Percentiles rank a stretch among this genome's conserved stretches.
Evolutionary conservation across 2,797 vertebrate species (phyloP).

Genomic region (Eulemur mongoz): DNA sequence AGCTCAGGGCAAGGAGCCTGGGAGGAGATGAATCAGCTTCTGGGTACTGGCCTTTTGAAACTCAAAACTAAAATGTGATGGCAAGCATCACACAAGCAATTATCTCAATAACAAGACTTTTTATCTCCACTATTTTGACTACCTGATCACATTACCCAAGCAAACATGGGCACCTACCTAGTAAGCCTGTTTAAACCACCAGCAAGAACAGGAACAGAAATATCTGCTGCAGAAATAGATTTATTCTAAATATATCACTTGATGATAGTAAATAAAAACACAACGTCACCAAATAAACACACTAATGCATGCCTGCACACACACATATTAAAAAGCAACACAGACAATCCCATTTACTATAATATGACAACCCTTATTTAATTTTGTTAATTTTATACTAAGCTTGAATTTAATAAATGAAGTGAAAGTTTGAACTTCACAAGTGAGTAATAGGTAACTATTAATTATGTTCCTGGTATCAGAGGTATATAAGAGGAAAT

Average conservation of each 20-base stretch:
- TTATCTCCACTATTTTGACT: background rate
- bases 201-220: background rate
- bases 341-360: background rate
- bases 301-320: background rate
- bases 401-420: conserved; percentile 73
- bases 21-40: background rate
- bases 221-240: background rate
- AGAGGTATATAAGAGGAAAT: conserved; percentile 69
- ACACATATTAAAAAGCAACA: background rate
- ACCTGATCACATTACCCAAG: background rate
- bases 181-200: background rate
- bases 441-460: conserved; percentile 77
- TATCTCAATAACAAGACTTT: background rate
- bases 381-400: conserved; percentile 50
- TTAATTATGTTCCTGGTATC: conserved; percentile 73
- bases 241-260: background rate
- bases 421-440: conserved; percentile 66
- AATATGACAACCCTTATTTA: conserved; percentile 45
- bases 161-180: background rate
- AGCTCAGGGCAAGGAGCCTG: background rate
- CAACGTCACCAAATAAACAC: background rate
- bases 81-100: conserved; percentile 22
- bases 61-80: conserved; percentile 4
- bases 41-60: background rate
- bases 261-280: conserved; percentile 33